Conservation (phyloP, 2,113 vertebrate genomes). For the Dendrocopos noguchii region DNA sequence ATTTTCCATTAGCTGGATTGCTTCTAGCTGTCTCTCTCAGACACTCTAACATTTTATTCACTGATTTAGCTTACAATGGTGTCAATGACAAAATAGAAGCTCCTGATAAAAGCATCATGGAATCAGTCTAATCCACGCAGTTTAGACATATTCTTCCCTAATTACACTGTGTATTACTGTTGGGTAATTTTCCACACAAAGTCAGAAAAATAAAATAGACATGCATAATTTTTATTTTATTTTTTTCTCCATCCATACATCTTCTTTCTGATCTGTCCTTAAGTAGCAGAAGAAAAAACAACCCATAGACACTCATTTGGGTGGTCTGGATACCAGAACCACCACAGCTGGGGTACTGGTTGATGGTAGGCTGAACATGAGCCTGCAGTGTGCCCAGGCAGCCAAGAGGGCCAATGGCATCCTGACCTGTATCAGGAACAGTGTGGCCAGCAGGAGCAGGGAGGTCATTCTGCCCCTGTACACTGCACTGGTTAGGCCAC, state of each 20-base stretch:
- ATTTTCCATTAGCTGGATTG: constrained; percentile 58
- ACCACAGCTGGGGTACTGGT: not conserved
- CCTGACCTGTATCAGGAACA: too few relatives aligned
- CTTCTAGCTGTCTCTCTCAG: constrained; percentile 9
- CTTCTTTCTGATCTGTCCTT: not conserved
- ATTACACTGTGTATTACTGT: not conserved
- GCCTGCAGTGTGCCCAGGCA: too few relatives aligned
- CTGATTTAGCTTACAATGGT: constrained; percentile 33
- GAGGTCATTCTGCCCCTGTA: too few relatives aligned
- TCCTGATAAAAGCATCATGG: constrained; percentile 36
- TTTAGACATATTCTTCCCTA: not conserved
- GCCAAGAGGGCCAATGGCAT: too few relatives aligned
- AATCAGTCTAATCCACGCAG: constrained; percentile 34
- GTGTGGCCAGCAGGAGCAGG: too few relatives aligned
- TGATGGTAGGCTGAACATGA: too few relatives aligned
- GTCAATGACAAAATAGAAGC: constrained; percentile 54
- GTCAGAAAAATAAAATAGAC: not conserved
- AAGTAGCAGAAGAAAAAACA: not conserved
- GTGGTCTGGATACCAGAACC: too few relatives aligned
- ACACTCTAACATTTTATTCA: not conserved
- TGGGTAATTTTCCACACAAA: constrained; percentile 16
- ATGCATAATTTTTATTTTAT: not conserved
- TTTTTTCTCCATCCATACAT: not conserved
- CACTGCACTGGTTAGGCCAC: too few relatives aligned
- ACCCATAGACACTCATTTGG: not conserved